These are phyloP conservation scores for Sandelia bainsii DNA, from an alignment of 2,797 vertebrate genomes.

Conservation along the genomic window DNA sequence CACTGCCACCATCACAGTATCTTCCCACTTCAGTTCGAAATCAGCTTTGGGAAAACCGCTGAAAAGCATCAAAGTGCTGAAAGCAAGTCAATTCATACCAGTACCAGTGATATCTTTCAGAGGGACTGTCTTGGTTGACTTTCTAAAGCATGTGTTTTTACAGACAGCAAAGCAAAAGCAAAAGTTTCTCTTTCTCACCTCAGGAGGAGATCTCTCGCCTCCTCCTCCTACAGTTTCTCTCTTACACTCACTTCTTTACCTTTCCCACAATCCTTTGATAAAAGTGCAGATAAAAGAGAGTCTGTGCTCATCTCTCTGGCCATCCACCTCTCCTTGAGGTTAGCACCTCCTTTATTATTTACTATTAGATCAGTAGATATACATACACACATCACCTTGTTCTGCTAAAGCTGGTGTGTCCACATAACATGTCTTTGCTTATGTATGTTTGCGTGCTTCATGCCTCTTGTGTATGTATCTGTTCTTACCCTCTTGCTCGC, in stretches of 20 bases:
- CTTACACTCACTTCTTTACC: slow-evolving; percentile 73
- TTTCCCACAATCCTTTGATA: slow-evolving; percentile 75
- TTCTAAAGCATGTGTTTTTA: slow-evolving; percentile 67
- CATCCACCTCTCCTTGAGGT: slow-evolving; percentile 80
- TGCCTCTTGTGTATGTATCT: slow-evolving; percentile 67
- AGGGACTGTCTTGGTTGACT: slow-evolving; percentile 66
- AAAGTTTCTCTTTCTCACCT: slow-evolving; percentile 78
- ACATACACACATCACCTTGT: slow-evolving; percentile 65
- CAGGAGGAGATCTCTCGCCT: slow-evolving; percentile 71
- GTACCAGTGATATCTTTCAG: slow-evolving; percentile 57
- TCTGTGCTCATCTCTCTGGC: slow-evolving; percentile 75
- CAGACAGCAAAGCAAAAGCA: slow-evolving; percentile 65
- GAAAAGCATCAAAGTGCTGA: slow-evolving; percentile 58
- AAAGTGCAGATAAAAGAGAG: slow-evolving; percentile 74
- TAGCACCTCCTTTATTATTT: slow-evolving; percentile 82
- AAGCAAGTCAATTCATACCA: slow-evolving; percentile 64
- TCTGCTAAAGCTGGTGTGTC: slow-evolving; percentile 60
- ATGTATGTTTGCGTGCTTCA: slow-evolving; percentile 56
- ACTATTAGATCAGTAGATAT: slow-evolving; percentile 74
- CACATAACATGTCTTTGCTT: slow-evolving; percentile 60
- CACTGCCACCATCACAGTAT: slow-evolving; percentile 15
- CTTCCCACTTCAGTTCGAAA: slow-evolving; percentile 43
- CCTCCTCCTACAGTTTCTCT: slow-evolving; percentile 65
- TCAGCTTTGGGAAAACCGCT: slow-evolving; percentile 53
- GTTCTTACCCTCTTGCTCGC: slow-evolving; percentile 52